Percentiles rank a stretch among this genome's conserved stretches.
Evolutionary conservation across 2,888 invertebrate genomes (phyloP).

Genomic region (Sclerodermus sp.): DNA sequence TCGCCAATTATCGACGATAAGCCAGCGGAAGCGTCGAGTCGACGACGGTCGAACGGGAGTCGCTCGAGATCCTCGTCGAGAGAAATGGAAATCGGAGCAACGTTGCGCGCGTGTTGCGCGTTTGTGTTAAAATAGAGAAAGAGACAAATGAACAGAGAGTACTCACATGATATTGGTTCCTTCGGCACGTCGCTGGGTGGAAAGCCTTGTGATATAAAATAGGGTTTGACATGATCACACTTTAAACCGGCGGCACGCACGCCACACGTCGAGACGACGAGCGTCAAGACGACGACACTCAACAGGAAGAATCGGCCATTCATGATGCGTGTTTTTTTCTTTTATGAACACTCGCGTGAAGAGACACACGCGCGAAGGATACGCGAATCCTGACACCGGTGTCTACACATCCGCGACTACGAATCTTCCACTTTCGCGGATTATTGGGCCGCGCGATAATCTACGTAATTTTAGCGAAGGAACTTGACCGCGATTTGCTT

Average conservation of each 20-base stretch:
- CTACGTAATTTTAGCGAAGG: too few relatives aligned
- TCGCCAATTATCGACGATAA: too few relatives aligned
- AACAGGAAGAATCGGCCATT: conserved; percentile 34
- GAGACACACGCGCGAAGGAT: conserved; percentile 21
- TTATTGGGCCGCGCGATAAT: too few relatives aligned
- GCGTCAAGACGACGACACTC: conserved; percentile 27
- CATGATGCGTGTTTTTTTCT: conserved; percentile 23
- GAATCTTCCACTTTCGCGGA: background rate
- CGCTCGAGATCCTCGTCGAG: too few relatives aligned
- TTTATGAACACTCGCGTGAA: conserved; percentile 17
- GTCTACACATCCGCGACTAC: conserved; percentile 20
- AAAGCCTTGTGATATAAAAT: conserved; percentile 60
- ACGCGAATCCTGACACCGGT: conserved; percentile 18
- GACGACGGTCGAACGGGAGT: too few relatives aligned
- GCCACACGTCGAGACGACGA: conserved; percentile 38
- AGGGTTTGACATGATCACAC: conserved; percentile 59
- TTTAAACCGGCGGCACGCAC: conserved; percentile 46
- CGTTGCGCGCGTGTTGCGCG: too few relatives aligned
- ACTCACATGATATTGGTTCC: conserved; percentile 61
- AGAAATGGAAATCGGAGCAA: too few relatives aligned
- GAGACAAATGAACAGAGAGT: too few relatives aligned
- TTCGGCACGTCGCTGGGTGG: conserved; percentile 60
- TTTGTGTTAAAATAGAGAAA: too few relatives aligned
- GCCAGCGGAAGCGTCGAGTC: too few relatives aligned
- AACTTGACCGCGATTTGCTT: background rate